Percentiles rank a stretch among this genome's conserved stretches.
Conservation (phyloP, 2,888 invertebrate species). For the Lepetodrilus schrolli region DNA sequence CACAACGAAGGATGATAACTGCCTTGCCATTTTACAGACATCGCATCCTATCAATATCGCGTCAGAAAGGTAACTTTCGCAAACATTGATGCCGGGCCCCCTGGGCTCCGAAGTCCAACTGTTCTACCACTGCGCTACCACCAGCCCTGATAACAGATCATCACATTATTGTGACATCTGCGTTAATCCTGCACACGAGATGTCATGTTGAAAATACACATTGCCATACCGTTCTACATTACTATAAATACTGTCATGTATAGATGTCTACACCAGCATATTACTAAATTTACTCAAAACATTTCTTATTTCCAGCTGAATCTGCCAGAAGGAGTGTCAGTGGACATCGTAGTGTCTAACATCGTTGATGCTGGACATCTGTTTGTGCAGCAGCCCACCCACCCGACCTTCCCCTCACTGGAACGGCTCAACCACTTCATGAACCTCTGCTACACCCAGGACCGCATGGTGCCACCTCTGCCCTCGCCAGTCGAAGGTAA, state of each 20-base stretch:
- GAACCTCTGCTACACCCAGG: conserved; percentile 86
- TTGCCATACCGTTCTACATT: not conserved
- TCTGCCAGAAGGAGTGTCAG: conserved; percentile 92
- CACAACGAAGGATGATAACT: no score
- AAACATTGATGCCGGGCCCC: no score
- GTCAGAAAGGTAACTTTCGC: no score
- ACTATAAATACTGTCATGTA: not conserved
- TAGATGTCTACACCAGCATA: no score
- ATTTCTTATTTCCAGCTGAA: conserved; percentile 82
- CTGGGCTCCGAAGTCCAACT: no score
- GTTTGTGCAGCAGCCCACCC: conserved; percentile 95
- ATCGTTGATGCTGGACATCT: conserved; percentile 90
- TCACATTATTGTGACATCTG: no score
- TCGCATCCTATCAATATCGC: no score
- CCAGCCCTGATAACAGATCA: no score
- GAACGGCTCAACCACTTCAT: conserved; percentile 86
- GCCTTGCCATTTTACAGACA: no score
- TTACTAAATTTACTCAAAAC: no score
- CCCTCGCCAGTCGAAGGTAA: conserved; percentile 87
- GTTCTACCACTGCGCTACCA: no score
- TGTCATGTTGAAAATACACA: not conserved
- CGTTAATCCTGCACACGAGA: no score
- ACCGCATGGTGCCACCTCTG: conserved; percentile 84
- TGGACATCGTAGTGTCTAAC: conserved; percentile 92
- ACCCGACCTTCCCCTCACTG: conserved; percentile 92